Evolutionary conservation across 2,797 vertebrate genomes (phyloP).

Genomic region (Falco naumanni): DNA sequence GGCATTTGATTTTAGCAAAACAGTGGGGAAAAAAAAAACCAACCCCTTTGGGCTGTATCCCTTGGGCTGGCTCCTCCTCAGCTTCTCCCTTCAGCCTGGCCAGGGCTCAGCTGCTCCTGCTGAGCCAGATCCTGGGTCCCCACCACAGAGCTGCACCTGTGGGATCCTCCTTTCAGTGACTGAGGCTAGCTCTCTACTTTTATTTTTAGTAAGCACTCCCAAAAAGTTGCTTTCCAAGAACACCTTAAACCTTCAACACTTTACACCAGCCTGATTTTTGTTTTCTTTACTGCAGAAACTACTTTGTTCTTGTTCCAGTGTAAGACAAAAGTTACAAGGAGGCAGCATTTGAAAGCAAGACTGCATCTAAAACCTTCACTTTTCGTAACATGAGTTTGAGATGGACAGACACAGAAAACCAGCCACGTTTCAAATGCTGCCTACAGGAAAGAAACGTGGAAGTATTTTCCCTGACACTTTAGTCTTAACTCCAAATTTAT

Average conservation of each 20-base stretch:
- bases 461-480: not conserved
- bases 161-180: accelerated
- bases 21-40: not conserved
- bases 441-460: not conserved
- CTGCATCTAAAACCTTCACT: not conserved
- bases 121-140: not conserved
- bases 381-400: not conserved
- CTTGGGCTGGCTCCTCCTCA: not conserved
- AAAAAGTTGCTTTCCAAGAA: not conserved
- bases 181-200: not conserved
- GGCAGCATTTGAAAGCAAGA: not conserved
- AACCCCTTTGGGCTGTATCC: not conserved
- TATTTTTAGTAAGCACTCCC: not conserved
- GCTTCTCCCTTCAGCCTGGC: not conserved
- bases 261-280: not conserved
- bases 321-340: not conserved
- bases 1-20: not conserved
- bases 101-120: not conserved
- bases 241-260: not conserved
- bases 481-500: not conserved
- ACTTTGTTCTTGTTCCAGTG: not conserved
- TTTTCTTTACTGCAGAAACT: not conserved
- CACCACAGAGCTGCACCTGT: not conserved
- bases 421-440: not conserved
- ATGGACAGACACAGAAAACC: not conserved